Evolutionary conservation across 92 coral and sea anemone species (phyloP), one percentile per base, ranked within the genome.

Genomic region (Blastomussa wellsi): DNA sequence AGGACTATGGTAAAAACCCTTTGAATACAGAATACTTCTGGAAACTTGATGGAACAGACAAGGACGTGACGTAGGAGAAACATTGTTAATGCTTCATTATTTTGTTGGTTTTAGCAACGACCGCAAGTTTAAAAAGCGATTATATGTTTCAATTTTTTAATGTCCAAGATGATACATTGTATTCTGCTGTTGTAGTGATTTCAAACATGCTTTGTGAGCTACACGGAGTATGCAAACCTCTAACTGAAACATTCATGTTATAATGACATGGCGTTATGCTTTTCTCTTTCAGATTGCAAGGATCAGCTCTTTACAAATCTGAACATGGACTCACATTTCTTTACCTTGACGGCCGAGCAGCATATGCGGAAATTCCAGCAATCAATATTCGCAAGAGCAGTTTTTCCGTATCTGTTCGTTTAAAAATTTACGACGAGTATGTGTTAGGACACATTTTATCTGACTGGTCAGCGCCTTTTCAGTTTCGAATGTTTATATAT

Each of bases 11-110:
- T 7, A 52, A 49, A 72, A 82, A 82, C 51, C 79, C 86, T 14
- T 57, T 62, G 5, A 72, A 57, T 28, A 24, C 91, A 7, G 44
- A 35, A 39, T 65, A 75, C 57, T 84, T 87, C 55, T 91, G 91
- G 91, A 91, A 80, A 84, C 80, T 91, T 14, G 93, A 91, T 49
- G 93, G 93, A 31, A 83, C 71, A 14, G 93, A 91, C 77, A 88
- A 67, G 35, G 80, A 84, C 17, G 44, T 91, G 26, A 79, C 81
- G 93, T 80, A 80, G 65, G n/a, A 14, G 17, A 15, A 20, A 17
- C 36, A 67, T 6, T 14, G 14, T 8, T 15, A 38, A 5, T 7
- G 31, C 4, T 59, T 12, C 7, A 59, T 59, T 0, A n/a, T 28
- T 59, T 6, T n/a, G 66, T 59, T 59, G 31, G 11, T 26, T 62